Percentiles rank a stretch among this genome's conserved stretches.
Evolutionary conservation across 2,888 invertebrate genomes (phyloP).

Genomic region (Chymomyza amoena): DNA sequence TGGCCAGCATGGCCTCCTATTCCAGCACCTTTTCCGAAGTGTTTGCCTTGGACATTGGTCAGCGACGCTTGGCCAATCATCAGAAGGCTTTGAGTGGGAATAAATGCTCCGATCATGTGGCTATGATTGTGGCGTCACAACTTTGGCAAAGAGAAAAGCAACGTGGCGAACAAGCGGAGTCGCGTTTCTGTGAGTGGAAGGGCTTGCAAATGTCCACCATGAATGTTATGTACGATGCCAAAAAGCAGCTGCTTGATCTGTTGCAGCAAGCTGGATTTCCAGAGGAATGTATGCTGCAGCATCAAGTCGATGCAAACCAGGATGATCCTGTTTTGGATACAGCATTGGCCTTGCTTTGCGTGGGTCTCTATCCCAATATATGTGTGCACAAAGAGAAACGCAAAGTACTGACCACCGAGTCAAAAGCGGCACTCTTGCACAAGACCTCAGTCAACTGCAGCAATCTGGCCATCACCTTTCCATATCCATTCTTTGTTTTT

Average conservation of each 20-base stretch:
- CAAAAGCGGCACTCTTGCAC: slow-evolving; percentile 95
- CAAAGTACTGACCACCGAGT: slow-evolving; percentile 96
- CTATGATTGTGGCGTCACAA: slow-evolving; percentile 95
- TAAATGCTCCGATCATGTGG: slow-evolving; percentile 95
- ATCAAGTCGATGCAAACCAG: slow-evolving; percentile 86
- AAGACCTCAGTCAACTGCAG: slow-evolving; percentile 98
- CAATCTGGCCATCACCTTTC: slow-evolving; percentile 89
- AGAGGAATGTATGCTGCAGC: slow-evolving; percentile 89
- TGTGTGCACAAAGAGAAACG: slow-evolving; percentile 97
- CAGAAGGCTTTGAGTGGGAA: slow-evolving; percentile 93
- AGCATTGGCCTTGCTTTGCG: slow-evolving; percentile 90
- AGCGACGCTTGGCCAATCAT: slow-evolving; percentile 87
- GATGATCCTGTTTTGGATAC: slow-evolving; percentile 90
- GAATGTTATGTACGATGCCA: slow-evolving; percentile 94
- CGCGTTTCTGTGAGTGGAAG: slow-evolving; percentile 93
- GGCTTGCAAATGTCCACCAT: slow-evolving; percentile 93
- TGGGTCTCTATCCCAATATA: slow-evolving; percentile 98
- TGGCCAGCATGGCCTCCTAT: slow-evolving; percentile 96
- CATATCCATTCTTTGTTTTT: slow-evolving; percentile 97
- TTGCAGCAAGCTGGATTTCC: slow-evolving; percentile 91
- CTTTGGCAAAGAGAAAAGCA: slow-evolving; percentile 86
- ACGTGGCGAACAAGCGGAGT: slow-evolving; percentile 87
- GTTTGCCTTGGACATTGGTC: slow-evolving; percentile 88
- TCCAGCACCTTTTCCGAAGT: slow-evolving; percentile 97
- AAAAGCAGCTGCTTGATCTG: slow-evolving; percentile 85